Evolutionary conservation across 2,888 invertebrate species (phyloP), one percentile per base, ranked within the genome.

Genomic region (Archips xylosteana): DNA sequence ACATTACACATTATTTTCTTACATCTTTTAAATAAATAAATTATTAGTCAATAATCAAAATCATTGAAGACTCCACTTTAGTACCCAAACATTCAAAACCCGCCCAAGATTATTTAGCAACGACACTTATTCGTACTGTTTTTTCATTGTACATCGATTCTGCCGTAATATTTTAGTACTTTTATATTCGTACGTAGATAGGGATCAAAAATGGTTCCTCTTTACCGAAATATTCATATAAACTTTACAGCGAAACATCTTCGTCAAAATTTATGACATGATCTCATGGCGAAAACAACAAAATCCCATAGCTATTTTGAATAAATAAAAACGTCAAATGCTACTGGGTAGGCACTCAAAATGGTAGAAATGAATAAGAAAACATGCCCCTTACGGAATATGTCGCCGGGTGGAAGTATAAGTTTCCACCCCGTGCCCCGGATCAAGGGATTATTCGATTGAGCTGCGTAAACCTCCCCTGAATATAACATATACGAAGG

Each of bases 401-500:
- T 74, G 75, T 79, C 74, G 75, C 66, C 51, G 76, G 62, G 71
- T 71, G 83, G 81, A 83, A 81, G 80, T 78, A 79, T 80, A 75
- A 76, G 76, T 79, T 83, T 80, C 78, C 75, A 80, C 82, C 80
- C 78, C 74, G 75, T 76, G 76, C 75, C 67, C 63, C 78, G 79
- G 81, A 83, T 82, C 79, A 82, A 78, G 80, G 77, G 80, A 78
- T 81, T 77, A 82, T 82, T 82, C 79, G 78, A 82, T 83, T 80
- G 76, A 77, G 74, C 75, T 64, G 75, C 75, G 71, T 75, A 65
- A 71, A 69, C 66, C 65, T 39, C 70, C 61, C 70, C 65, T 36
- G 47, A 47, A 68, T 64, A 61, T 57, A 57, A 69, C 51, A 61
- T 59, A 15, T 54, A 54, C 15, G 15, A 3, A 23, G 15, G 34